Evolutionary conservation across 2,888 invertebrate genomes (phyloP).

Genomic region (Melikaiella ostensackeni): DNA sequence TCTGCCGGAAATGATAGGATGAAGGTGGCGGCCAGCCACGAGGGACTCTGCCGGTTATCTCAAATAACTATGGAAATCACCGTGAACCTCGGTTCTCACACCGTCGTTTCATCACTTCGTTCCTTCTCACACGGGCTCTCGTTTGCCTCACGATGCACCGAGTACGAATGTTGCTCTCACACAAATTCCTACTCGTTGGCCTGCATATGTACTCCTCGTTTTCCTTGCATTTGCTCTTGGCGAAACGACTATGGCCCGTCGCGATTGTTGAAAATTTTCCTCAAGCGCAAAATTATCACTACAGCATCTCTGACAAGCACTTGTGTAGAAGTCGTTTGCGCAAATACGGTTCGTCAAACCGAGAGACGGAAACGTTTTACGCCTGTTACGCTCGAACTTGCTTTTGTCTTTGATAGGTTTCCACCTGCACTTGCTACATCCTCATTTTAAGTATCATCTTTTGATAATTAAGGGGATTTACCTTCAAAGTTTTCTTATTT

Average conservation of each 20-base stretch:
- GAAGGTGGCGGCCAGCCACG: constrained; percentile 53
- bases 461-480: background rate
- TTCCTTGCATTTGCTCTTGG: constrained; percentile 50
- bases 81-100: constrained; percentile 70
- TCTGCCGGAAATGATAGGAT: constrained; percentile 64
- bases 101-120: constrained; percentile 62
- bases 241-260: constrained; percentile 31
- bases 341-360: constrained; percentile 34
- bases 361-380: constrained; percentile 36
- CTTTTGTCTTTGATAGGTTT: constrained; percentile 28
- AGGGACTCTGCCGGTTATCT: constrained; percentile 61
- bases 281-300: constrained; percentile 42
- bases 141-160: constrained; percentile 24
- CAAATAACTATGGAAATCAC: constrained; percentile 73
- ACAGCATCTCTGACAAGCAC: constrained; percentile 20
- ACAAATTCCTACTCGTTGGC: constrained; percentile 25
- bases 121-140: constrained; percentile 43
- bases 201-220: constrained; percentile 47
- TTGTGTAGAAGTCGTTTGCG: constrained; percentile 43
- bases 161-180: constrained; percentile 39
- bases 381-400: constrained; percentile 2
- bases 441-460: background rate
- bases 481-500: background rate
- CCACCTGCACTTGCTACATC: background rate
- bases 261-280: constrained; percentile 41